Percentiles rank a stretch among this genome's conserved stretches.
Conservation (phyloP, 2,113 vertebrate species). For the Hypomesus transpacificus region DNA sequence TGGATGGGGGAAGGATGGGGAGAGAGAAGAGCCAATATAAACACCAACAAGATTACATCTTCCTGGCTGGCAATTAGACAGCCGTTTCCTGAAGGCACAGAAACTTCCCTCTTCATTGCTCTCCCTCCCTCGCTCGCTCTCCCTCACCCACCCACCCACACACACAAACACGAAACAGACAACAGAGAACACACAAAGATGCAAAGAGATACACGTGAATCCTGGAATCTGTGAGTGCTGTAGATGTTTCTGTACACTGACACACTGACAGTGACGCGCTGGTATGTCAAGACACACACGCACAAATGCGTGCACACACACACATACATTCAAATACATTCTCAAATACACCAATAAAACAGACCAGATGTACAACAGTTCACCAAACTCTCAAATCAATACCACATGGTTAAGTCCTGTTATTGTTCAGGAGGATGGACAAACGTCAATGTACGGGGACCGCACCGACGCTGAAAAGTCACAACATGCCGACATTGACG, state of each 20-base stretch:
- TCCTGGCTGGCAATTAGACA: conserved; percentile 16
- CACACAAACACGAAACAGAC: not conserved
- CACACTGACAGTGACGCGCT: not conserved
- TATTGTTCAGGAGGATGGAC: too few species aligned
- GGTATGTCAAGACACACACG: not conserved
- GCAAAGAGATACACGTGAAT: too few species aligned
- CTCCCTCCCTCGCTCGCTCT: too few species aligned
- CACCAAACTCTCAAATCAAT: too few species aligned
- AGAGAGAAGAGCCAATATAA: conserved; percentile 2
- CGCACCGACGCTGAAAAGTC: too few species aligned
- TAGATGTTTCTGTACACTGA: too few species aligned
- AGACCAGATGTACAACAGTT: too few species aligned
- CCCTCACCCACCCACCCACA: not conserved
- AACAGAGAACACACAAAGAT: not conserved
- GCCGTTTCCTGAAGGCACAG: conserved; percentile 5
- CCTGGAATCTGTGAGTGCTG: too few species aligned
- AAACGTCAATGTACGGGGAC: too few species aligned
- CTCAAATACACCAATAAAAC: not conserved
- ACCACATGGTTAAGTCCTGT: too few species aligned
- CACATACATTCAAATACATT: not conserved
- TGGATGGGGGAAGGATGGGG: conserved; percentile 23
- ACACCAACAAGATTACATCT: conserved; percentile 13
- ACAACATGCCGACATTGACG: too few species aligned
- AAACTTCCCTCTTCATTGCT: too few species aligned
- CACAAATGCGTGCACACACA: not conserved